These are phyloP conservation scores for Andrena marginata DNA, from an alignment of 2,888 invertebrate genomes.

Conservation along the genomic window DNA sequence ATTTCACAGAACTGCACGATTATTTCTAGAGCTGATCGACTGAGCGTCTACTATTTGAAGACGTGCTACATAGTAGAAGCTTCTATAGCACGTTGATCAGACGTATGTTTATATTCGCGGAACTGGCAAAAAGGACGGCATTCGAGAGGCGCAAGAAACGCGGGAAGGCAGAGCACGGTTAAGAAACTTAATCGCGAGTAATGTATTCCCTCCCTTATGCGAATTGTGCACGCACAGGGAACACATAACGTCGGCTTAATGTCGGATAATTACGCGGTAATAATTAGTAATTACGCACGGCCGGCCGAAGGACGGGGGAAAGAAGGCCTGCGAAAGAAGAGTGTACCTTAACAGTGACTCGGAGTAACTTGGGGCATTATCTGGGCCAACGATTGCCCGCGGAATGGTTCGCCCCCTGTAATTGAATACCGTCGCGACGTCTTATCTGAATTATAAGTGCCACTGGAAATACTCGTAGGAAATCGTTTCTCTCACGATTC, in stretches of 20 bases:
- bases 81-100: background rate
- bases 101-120: no score
- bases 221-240: conserved; percentile 71
- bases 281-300: conserved; percentile 72
- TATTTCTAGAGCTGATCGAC: no score
- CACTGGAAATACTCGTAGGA: background rate
- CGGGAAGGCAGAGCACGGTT: background rate
- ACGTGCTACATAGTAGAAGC: no score
- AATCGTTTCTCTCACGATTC: conserved; percentile 2
- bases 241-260: conserved; percentile 72
- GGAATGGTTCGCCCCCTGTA: conserved; percentile 1
- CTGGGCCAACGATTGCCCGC: conserved; percentile 20
- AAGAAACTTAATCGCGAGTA: conserved; percentile 73
- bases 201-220: conserved; percentile 81
- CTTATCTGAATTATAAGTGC: conserved; percentile 22
- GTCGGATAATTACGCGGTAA: conserved; percentile 78
- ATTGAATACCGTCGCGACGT: conserved; percentile 26
- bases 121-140: conserved; percentile 3
- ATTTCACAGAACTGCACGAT: no score
- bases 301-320: conserved; percentile 38
- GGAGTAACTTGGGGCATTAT: conserved; percentile 12
- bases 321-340: conserved; percentile 23
- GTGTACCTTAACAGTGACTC: background rate
- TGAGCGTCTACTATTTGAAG: no score
- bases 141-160: background rate